phyloP scores from a whole-genome alignment of 2,797 vertebrate genomes.

The Bryconaethiops microstoma region DNA sequence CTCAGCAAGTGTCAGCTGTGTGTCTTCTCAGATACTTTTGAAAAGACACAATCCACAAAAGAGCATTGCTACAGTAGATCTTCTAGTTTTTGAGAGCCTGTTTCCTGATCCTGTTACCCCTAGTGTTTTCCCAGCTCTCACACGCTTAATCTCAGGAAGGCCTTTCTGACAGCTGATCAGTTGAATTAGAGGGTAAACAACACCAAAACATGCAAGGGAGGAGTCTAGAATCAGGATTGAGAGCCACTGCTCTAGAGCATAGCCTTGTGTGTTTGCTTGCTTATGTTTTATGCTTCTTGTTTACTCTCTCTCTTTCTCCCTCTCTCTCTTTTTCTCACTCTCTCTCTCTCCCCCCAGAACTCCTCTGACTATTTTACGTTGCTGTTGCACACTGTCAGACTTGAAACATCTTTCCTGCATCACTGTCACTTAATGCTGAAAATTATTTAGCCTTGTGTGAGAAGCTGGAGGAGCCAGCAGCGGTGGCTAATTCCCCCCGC shows the following conservation, averaged over 20 bases:
- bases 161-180: neutral
- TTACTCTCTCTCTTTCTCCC: neutral
- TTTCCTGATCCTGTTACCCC: neutral
- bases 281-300: neutral
- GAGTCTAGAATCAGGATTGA: neutral
- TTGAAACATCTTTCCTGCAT: slow-evolving; percentile 21
- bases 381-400: slow-evolving; percentile 1
- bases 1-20: neutral
- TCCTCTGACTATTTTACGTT: neutral
- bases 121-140: neutral
- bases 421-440: slow-evolving; percentile 32
- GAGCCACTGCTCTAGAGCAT: neutral
- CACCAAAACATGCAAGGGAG: neutral
- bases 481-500: slow-evolving; percentile 10
- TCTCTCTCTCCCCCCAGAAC: neutral
- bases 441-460: slow-evolving; percentile 24
- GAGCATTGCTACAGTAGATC: no score
- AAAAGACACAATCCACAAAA: no score
- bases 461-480: slow-evolving; percentile 30
- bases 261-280: neutral
- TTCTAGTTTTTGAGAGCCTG: no score
- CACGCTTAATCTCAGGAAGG: neutral
- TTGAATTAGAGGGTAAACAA: neutral
- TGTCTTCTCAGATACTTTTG: neutral
- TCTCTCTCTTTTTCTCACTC: neutral